Evolutionary conservation across 2,888 invertebrate genomes (phyloP), one percentile per base, ranked within the genome.

Genomic region (Prosapia bicincta): DNA sequence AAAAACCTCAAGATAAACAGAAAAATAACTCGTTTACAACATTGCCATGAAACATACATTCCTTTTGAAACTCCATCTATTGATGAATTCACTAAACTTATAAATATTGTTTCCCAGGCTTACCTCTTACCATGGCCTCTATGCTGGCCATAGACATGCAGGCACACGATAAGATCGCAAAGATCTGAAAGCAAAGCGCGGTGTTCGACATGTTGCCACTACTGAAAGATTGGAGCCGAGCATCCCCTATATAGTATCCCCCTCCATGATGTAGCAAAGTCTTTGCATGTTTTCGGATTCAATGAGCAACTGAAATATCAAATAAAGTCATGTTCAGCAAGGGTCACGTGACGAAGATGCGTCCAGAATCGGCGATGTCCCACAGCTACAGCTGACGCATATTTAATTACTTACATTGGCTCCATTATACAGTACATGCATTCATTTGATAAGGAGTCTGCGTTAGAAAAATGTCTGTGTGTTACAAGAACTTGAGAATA

Each of bases 281-380:
- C 26, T 69, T 69, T 26, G 30, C 69, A n/a, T 69, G 20, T 69
- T 69, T 69, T 69, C 28, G 30, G 69, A 69, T 69, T 25, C 69
- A 69, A 69, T 30, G 28, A 26, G 69, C 69, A 69, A n/a, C 26
- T 69, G 28, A 69, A 69, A 23, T 26, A 30, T 69, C 30, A 30
- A 69, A 30, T 69, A n/a, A 69, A 69, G 69, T 69, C 69, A 23
- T 23, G 69, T 30, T 69, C 28, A 23, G 69, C 26, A 26, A 26
- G 69, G 3, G 69, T 30, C 28, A 69, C 30, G 30, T 28, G 26
- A 23, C 20, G 30, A n/a, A 30, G 30, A 69, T 26, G 26, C 30
- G 69, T 26, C 25, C 28, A 20, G 69, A 30, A 28, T 69, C 3
- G n/a, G 13, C 26, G 25, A 67, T 26, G 30, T 30, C 30, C 30